These are phyloP conservation scores for Clavelina lepadiformis DNA, from an alignment of 23 tunicate genomes.

Conservation along the genomic window DNA sequence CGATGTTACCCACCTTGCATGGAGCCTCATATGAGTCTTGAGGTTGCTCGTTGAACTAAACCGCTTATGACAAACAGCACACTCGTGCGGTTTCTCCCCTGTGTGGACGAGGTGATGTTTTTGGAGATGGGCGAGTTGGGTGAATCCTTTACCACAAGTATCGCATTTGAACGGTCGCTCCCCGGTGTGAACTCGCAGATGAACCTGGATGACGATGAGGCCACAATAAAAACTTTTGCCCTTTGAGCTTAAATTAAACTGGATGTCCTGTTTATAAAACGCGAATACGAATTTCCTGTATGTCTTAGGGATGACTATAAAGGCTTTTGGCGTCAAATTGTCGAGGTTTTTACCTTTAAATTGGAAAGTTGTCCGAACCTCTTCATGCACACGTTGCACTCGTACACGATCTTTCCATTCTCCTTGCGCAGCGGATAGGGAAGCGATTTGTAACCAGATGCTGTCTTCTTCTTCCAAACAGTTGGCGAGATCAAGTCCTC, in stretches of 20 bases:
- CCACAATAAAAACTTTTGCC: too few species aligned
- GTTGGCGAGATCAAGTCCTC: too few species aligned
- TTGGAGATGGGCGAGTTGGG: constrained; percentile 85
- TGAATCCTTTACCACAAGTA: constrained; percentile 69
- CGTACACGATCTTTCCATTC: constrained; percentile 97
- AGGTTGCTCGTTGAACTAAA: constrained; percentile 86
- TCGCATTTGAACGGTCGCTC: constrained; percentile 85
- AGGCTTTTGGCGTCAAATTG: too few species aligned
- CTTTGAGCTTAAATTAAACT: too few species aligned
- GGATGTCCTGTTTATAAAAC: too few species aligned
- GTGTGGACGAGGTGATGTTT: constrained; percentile 86
- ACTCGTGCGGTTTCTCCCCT: constrained; percentile 92
- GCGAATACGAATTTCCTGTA: too few species aligned
- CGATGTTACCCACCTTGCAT: too few species aligned
- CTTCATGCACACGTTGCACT: constrained; percentile 91
- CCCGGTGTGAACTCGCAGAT: constrained; percentile 90
- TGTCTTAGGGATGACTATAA: too few species aligned
- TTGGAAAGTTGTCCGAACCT: constrained; percentile 96
- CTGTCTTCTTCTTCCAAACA: too few species aligned
- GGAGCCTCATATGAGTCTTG: constrained; percentile 74
- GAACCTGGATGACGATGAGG: too few species aligned
- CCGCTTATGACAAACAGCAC: constrained; percentile 68
- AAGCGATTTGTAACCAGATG: constrained; percentile 94
- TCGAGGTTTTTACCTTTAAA: constrained; percentile 95
- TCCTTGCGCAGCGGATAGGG: constrained; percentile 96